Evolutionary conservation across 2,888 invertebrate species (phyloP).

Genomic region (Heteromurus nitidus): DNA sequence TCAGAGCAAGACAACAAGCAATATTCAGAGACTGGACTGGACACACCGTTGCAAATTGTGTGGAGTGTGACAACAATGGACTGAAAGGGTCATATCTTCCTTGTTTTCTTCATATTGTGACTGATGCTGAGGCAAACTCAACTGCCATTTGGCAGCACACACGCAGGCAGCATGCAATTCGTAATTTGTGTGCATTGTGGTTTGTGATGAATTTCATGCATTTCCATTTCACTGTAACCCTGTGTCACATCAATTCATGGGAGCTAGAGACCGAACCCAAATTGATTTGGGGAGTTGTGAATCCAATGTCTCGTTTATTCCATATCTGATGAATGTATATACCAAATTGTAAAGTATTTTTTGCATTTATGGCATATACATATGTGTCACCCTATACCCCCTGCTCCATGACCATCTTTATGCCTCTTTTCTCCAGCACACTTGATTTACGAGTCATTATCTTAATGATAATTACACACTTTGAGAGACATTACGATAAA

Average conservation of each 20-base stretch:
- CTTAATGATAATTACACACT: slow-evolving; percentile 40
- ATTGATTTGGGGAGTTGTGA: slow-evolving; percentile 20
- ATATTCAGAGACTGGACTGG: background rate
- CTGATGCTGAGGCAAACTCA: background rate
- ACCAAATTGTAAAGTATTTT: background rate
- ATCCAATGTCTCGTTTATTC: background rate
- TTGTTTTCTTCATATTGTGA: background rate
- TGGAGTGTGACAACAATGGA: slow-evolving; percentile 27
- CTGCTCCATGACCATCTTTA: too few species aligned
- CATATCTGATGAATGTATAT: background rate
- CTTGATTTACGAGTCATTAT: slow-evolving; percentile 54
- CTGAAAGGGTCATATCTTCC: slow-evolving; percentile 42
- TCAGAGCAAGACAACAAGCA: slow-evolving; percentile 32
- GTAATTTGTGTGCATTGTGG: background rate
- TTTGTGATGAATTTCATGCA: background rate
- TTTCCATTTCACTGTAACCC: background rate
- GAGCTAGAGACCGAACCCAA: slow-evolving; percentile 27
- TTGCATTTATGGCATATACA: background rate
- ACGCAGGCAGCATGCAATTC: slow-evolving; percentile 1
- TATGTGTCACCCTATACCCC: background rate
- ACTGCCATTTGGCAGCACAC: background rate
- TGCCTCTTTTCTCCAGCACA: background rate
- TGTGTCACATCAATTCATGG: background rate
- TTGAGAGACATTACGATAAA: slow-evolving; percentile 40
- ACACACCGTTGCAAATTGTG: slow-evolving; percentile 5